A percentile compares a stretch with the other conserved stretches of the same genome.
phyloP scores from a whole-genome alignment of 2,888 invertebrate species.

The Drosophila mimica region DNA sequence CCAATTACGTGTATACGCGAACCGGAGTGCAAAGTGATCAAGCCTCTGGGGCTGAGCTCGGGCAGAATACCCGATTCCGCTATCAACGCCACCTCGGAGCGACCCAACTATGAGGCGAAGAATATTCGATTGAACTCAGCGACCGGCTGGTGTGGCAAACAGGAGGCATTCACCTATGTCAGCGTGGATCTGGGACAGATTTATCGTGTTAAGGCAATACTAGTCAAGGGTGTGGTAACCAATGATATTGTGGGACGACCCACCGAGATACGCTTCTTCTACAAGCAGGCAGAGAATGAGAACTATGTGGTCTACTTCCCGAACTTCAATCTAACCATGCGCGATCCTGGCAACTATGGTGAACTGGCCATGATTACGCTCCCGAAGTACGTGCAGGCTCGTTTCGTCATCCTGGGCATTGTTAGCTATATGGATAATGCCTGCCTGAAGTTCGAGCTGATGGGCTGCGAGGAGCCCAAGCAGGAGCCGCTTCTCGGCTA shows the following conservation, averaged over 20 bases:
- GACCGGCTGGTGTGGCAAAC: constrained; percentile 98
- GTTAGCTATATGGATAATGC: constrained; percentile 99
- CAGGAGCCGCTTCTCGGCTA: constrained; percentile 94
- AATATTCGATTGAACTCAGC: constrained; percentile 96
- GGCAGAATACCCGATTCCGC: constrained; percentile 97
- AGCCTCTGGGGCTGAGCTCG: constrained; percentile 95
- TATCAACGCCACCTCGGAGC: constrained; percentile 97
- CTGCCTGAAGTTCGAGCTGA: constrained; percentile 97
- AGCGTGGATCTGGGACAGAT: constrained; percentile 97
- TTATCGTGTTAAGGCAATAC: constrained; percentile 95
- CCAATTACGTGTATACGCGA: constrained; percentile 96
- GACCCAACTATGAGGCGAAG: constrained; percentile 95
- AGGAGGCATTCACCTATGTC: constrained; percentile 97
- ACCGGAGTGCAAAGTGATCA: constrained; percentile 97
- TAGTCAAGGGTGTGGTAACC: constrained; percentile 97
- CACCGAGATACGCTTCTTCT: constrained; percentile 98
- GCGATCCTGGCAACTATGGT: constrained; percentile 98
- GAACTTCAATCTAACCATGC: constrained; percentile 96
- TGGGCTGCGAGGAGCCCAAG: constrained; percentile 96
- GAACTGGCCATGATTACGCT: constrained; percentile 98
- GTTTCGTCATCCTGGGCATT: constrained; percentile 97
- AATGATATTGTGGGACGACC: constrained; percentile 98
- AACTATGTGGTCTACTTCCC: constrained; percentile 99
- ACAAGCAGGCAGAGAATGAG: constrained; percentile 96
- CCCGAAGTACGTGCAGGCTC: constrained; percentile 96